Percentiles rank a stretch among this genome's conserved stretches.
Conservation (phyloP, 2,888 invertebrate genomes). For the Cephus spinipes region DNA sequence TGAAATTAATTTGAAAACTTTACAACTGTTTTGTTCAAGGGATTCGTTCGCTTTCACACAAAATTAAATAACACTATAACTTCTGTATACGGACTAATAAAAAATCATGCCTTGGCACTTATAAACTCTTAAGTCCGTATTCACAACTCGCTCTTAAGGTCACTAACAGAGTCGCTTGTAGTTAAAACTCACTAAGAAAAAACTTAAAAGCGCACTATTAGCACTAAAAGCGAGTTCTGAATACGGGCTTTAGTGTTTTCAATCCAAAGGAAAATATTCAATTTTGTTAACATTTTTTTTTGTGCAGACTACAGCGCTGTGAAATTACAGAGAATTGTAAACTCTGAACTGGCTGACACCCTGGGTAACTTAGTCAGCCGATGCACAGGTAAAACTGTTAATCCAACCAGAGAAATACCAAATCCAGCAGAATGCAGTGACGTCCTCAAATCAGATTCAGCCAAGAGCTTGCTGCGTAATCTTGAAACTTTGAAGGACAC, state of each 20-base stretch:
- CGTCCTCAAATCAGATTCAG: slow-evolving; percentile 66
- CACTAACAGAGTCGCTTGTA: no score
- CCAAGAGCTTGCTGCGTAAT: slow-evolving; percentile 70
- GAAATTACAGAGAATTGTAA: slow-evolving; percentile 81
- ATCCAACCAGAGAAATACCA: slow-evolving; percentile 83
- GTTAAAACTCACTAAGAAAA: no score
- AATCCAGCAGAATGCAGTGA: slow-evolving; percentile 68
- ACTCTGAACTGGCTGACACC: slow-evolving; percentile 92
- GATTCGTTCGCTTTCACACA: no score
- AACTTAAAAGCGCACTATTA: no score
- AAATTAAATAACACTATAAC: no score
- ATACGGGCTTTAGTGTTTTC: no score
- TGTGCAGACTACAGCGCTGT: slow-evolving; percentile 84
- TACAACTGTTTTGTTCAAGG: neutral
- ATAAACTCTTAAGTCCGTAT: no score
- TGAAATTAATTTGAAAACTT: slow-evolving; percentile 4
- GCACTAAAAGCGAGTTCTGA: no score
- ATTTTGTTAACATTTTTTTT: slow-evolving; percentile 12
- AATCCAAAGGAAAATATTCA: neutral
- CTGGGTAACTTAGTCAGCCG: slow-evolving; percentile 91
- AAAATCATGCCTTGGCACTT: no score
- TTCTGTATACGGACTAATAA: no score
- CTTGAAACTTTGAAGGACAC: slow-evolving; percentile 70
- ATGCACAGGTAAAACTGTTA: slow-evolving; percentile 81
- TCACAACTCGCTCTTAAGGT: no score